Evolutionary conservation across 2,797 vertebrate genomes (phyloP).

Genomic region (Hoplostethus mediterraneus): DNA sequence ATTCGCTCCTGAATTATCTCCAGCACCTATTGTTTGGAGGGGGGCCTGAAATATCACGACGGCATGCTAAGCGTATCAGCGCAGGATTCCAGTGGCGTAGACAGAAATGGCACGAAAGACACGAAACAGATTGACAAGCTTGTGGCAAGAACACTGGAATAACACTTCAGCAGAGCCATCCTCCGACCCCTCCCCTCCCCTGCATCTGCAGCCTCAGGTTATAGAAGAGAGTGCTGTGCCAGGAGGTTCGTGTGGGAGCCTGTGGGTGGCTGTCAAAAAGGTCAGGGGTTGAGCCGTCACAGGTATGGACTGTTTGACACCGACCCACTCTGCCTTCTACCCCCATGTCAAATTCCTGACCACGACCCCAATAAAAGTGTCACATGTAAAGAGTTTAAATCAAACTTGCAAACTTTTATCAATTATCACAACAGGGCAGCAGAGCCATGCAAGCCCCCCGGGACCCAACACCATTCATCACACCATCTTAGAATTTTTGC

Average conservation of each 20-base stretch:
- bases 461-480: constrained; percentile 49
- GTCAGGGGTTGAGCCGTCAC: constrained; percentile 56
- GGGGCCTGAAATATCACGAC: constrained; percentile 56
- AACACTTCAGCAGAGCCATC: constrained; percentile 53
- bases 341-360: constrained; percentile 60
- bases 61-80: constrained; percentile 48
- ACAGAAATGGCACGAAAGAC: constrained; percentile 40
- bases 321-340: constrained; percentile 27
- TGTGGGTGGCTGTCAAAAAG: constrained; percentile 61
- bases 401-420: constrained; percentile 36
- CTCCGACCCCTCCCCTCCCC: constrained; percentile 38
- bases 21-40: constrained; percentile 66
- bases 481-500: constrained; percentile 37
- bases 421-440: constrained; percentile 48
- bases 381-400: constrained; percentile 51
- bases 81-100: constrained; percentile 46
- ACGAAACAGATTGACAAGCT: constrained; percentile 66
- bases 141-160: constrained; percentile 51
- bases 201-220: constrained; percentile 44
- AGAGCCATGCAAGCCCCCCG: constrained; percentile 31
- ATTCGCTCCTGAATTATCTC: constrained; percentile 67
- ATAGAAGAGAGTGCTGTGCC: constrained; percentile 38
- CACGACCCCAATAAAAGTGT: constrained; percentile 36
- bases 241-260: constrained; percentile 31
- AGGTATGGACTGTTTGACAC: constrained; percentile 60